Evolutionary conservation across 2,113 vertebrate species (phyloP), one percentile per base, ranked within the genome.

Genomic region (Hymenochirus boettgeri): DNA sequence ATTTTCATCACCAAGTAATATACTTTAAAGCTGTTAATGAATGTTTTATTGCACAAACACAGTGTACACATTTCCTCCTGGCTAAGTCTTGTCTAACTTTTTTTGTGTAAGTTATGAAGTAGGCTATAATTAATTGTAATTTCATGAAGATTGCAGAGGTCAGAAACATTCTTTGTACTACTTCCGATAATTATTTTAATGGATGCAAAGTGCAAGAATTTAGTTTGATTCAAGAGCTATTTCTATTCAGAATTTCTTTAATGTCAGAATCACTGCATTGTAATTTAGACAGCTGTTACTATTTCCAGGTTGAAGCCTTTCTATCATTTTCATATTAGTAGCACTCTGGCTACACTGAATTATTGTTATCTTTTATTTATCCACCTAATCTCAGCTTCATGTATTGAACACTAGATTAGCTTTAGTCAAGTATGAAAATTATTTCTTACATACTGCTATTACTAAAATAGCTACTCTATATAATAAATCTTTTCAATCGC

Each of bases 401-500:
- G 47, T 70, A 55, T 71, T 70, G 56, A 72, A 75, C 21, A 33
- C 33, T 39, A 22, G 23, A 56, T 71, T 67, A 77, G 62, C 66
- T 70, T 71, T 71, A 72, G 65, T 64, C 64, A 70, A 75, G 72
- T n/a, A 65, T 11, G 18, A 71, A 75, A 72, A 17, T 54, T 81
- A 73, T 77, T 75, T 79, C 69, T 75, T 70, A 75, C 73, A 75
- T 63, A 71, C 59, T 73, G 75, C 74, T 69, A 73, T 80, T 81
- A 73, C 72, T 80, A 55, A 66, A 48, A 75, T 61, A 71, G 73
- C 65, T 72, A 61, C 63, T 69, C 62, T 69, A 42, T 51, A 71
- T 57, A 75, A 74, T 77, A 78, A 79, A 78, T 76, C 77, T 73
- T 72, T 60, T 37, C 77, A 79, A 76, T 72, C 74, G 74, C 62